Percentiles rank a stretch among this genome's conserved stretches.
Evolutionary conservation across 1,140 invertebrate species (phyloP).

Genomic region (Nylanderia fulva): DNA sequence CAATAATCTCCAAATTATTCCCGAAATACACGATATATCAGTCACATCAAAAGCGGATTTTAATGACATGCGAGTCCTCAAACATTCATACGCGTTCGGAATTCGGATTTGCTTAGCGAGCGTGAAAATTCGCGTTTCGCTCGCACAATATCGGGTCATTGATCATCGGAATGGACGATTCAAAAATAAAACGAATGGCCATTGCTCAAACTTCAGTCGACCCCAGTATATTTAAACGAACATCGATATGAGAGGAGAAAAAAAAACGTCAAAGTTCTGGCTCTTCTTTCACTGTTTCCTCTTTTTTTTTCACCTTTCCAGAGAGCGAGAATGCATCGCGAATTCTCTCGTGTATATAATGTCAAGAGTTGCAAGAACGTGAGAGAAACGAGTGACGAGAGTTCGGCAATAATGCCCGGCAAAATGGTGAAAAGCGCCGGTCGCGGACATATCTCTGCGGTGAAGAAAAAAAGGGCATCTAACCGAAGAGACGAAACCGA

Average conservation of each 20-base stretch:
- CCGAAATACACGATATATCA: background rate
- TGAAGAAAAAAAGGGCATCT: background rate
- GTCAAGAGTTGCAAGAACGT: background rate
- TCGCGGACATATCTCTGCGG: conserved; percentile 21
- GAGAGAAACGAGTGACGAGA: background rate
- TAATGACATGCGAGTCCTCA: background rate
- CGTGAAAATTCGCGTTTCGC: background rate
- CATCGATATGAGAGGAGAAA: background rate
- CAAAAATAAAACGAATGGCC: background rate
- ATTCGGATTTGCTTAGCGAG: background rate
- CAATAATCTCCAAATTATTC: background rate
- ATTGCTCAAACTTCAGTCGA: background rate
- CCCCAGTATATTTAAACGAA: background rate
- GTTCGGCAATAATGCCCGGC: conserved; percentile 36
- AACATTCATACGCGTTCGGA: background rate
- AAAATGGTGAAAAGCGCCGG: background rate
- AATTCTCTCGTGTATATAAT: conserved; percentile 12
- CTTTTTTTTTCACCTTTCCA: background rate
- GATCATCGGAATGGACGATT: background rate
- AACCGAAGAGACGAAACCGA: background rate
- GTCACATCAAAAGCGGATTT: background rate
- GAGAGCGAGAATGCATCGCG: background rate
- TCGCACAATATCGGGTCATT: background rate
- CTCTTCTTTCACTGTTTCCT: background rate
- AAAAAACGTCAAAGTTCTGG: background rate